A percentile compares a stretch with the other conserved stretches of the same genome.
phyloP scores from a whole-genome alignment of 2,888 invertebrate genomes.

The Lasioglossum morio region DNA sequence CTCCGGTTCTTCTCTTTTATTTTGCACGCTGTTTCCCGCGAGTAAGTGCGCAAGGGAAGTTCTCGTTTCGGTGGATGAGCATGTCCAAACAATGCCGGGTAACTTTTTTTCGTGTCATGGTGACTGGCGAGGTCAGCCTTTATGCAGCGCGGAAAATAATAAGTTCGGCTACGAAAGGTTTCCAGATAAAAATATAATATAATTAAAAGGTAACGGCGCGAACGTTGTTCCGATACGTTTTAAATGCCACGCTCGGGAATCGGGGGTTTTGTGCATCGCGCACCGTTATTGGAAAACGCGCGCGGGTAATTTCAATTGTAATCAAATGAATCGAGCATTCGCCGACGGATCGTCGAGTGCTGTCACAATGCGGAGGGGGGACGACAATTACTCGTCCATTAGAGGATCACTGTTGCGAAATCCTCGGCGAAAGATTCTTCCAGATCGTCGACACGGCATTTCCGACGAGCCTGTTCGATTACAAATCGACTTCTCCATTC shows the following conservation, averaged over 20 bases:
- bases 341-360: neutral
- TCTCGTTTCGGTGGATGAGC: constrained; percentile 33
- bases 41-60: neutral
- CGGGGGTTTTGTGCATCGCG: neutral
- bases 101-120: constrained; percentile 43
- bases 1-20: neutral
- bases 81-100: constrained; percentile 32
- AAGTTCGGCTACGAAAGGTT: constrained; percentile 50
- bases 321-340: constrained; percentile 1
- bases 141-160: constrained; percentile 31
- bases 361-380: neutral
- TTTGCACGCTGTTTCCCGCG: neutral
- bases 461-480: neutral
- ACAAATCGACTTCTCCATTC: neutral
- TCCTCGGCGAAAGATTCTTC: neutral
- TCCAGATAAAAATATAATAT: constrained; percentile 53
- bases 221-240: constrained; percentile 9
- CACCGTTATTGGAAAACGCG: neutral
- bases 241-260: neutral
- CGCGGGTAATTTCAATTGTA: neutral
- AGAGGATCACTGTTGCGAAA: neutral
- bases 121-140: constrained; percentile 49
- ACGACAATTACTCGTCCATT: constrained; percentile 35
- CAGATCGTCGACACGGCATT: neutral
- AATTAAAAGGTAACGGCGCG: constrained; percentile 23